These are phyloP conservation scores for Urocitellus parryii DNA, from an alignment of 2,113 vertebrate species.

Conservation along the genomic window DNA sequence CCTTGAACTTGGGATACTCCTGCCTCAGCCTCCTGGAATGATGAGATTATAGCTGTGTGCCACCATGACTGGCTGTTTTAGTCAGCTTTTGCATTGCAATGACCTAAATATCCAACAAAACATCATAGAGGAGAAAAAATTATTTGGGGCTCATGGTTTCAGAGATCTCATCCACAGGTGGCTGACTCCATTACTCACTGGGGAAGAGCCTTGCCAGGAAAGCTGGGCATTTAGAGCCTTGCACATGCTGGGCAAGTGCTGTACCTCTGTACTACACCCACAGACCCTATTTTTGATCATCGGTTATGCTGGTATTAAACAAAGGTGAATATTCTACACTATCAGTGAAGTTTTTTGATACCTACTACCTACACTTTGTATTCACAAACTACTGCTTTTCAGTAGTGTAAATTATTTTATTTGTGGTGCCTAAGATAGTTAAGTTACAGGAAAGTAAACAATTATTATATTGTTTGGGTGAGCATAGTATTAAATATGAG, in stretches of 20 bases:
- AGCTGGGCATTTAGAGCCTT: background rate
- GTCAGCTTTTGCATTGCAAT: too few species aligned
- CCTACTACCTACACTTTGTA: background rate
- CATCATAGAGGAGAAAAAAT: too few species aligned
- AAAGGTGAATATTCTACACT: background rate
- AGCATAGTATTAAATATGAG: conserved; percentile 1
- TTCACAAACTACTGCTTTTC: conserved; percentile 24
- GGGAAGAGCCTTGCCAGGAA: too few species aligned
- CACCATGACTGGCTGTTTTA: too few species aligned
- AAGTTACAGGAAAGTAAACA: conserved; percentile 44
- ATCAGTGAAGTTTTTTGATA: background rate
- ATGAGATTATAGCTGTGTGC: too few species aligned
- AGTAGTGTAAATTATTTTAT: conserved; percentile 38
- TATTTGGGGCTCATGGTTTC: too few species aligned
- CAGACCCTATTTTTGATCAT: background rate
- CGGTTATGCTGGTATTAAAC: background rate
- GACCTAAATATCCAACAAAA: too few species aligned
- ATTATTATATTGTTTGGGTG: conserved; percentile 9
- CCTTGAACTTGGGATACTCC: too few species aligned
- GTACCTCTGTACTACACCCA: background rate
- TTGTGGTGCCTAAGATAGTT: conserved; percentile 9
- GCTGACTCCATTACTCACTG: too few species aligned
- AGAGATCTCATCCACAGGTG: too few species aligned
- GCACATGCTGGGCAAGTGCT: background rate
- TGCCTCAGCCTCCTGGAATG: too few species aligned